Conservation (phyloP, 2,113 vertebrate genomes). For the Ailuropoda melanoleuca region DNA sequence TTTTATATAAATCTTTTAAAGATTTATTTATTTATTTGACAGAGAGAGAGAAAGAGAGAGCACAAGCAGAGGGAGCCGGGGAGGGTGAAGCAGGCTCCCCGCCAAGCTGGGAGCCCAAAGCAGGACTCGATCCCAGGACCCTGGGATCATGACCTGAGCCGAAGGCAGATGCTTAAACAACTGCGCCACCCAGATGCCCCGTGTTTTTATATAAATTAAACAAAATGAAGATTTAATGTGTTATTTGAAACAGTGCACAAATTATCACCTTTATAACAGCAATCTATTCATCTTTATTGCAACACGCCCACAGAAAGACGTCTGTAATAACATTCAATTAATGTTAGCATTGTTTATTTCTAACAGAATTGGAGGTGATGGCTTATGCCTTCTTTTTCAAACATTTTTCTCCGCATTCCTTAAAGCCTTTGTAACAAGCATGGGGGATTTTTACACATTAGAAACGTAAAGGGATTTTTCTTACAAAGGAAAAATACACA, state of each 20-base stretch:
- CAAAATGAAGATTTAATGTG: not conserved
- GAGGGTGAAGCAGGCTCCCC: not conserved
- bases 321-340: not conserved
- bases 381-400: not conserved
- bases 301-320: not conserved
- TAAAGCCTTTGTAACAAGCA: not conserved
- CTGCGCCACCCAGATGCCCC: not conserved
- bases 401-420: not conserved
- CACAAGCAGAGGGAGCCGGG: not conserved
- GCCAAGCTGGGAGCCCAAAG: not conserved
- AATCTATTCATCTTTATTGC: not conserved
- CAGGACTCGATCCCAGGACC: accelerated
- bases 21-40: not conserved
- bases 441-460: not conserved
- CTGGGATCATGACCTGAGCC: not conserved
- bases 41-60: not conserved
- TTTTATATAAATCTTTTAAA: not conserved
- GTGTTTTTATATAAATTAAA: not conserved
- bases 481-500: not conserved
- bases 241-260: not conserved
- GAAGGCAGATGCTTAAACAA: not conserved
- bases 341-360: not conserved
- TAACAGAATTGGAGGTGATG: not conserved
- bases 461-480: not conserved
- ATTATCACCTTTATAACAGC: not conserved